Base-by-base conservation (phyloP, 2,888 invertebrate genomes). In the Hypena proboscidalis region DNA sequence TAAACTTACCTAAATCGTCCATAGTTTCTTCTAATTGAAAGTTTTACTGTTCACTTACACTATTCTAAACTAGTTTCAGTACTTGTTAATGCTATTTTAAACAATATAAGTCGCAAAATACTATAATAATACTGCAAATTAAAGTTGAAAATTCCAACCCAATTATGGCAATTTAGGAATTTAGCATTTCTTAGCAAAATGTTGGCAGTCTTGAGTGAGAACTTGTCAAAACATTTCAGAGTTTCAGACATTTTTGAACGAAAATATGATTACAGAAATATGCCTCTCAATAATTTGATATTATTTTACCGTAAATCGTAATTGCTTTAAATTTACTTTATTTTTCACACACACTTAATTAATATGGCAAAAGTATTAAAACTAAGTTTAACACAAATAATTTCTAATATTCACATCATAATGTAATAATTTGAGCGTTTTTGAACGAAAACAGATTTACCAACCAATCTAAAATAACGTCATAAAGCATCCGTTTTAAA, bases 1-100 rank as follows among this genome's bases (percentile, higher is more conserved):
- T 63, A 58, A 77, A 88, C 90, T 86, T 69, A 91, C 91, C 91
- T 63, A 91, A 78, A 77, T 91, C 91, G 68, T 91, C 91, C 91
- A 91, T 91, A 60, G 60, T 68, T 55, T 54, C 51, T 46, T 42
- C 35, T 51, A 52, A 44, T 49, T 51, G 23, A 29, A 58, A 44
- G 41, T 40, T 37, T 49, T 40, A 30, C 45, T 42, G 35, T 48
- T 47, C 53, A 64, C 67, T 58, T 38, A 33, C 44, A 66, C 63
- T 39, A 29, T 8, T 42, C 20, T 23, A 21, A 23, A 19, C 10
- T 35, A 42, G 36, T 68, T 54, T 59, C 64, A 74, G 69, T 51
- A 46, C 33, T 36, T 26, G 59, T 38, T 55, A 40, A 47, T 4
- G 42, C 22, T 45, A 38, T 3, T 17, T 11, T 8, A 57, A 36